Base-by-base conservation (phyloP, 2,113 vertebrate species). In the Toxotes jaculatrix region DNA sequence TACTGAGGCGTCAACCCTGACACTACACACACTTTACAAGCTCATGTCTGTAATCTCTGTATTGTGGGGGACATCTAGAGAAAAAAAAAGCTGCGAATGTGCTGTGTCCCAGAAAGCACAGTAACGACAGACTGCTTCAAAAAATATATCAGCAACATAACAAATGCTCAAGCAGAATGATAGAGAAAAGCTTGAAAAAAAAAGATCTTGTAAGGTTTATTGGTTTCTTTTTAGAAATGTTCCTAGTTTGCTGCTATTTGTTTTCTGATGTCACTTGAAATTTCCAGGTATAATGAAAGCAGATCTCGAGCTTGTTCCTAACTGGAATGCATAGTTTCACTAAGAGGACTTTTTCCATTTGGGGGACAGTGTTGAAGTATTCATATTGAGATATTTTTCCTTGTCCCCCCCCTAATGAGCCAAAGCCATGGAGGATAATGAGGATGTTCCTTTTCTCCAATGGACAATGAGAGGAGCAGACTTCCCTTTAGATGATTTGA, bases 351-450 rank as follows among this genome's bases (percentile, higher is more conserved):
- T 65, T 23, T 49, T 73, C 51, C 32, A 51, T 87, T 67, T 67
- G 10, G 23, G 34, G 42, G 12, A 43, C 17, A 34, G 66, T 47
- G 79, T 79, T 80, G 27, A 51, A 78, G 76, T 82, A 87, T 87
- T 86, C 84, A 85, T 88, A 61, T 59, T 4, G 12, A 82, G 77
- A 84, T 64, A 77, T 81, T 83, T 81, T 83, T 88, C 74, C 87
- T 91, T 86, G 80, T 83, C 70, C 84, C 62, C 27, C 27, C 59
- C 32, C 34, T 88, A 74, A 88, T 89, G 83, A 92, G 90, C 78
- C 81, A 78, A 91, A 77, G 85, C 87, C 51, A 83, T 68, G 82
- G 53, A 82, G 70, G 85, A 93, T 94, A 94, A 94, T 91, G 88
- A 93, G 89, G 86, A 85, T 78, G 60, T 75, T 68, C 73, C 68